These are phyloP conservation scores for Luehdorfia chinensis DNA, from an alignment of 1,140 invertebrate genomes.

Conservation along the genomic window DNA sequence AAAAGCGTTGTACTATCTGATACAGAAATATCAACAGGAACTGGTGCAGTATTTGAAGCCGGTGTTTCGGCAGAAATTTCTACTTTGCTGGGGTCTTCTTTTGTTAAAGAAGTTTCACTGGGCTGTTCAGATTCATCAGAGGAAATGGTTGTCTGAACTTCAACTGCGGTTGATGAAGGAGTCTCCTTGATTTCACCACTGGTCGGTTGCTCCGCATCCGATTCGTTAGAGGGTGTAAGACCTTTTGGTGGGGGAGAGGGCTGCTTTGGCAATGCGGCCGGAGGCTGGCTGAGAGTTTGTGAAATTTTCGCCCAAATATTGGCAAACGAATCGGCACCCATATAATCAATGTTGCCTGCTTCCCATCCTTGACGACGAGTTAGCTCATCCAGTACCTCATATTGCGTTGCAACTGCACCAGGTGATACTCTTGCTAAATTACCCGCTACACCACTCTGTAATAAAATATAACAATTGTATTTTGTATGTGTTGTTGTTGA, in stretches of 20 bases:
- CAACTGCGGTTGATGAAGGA: conserved; percentile 21
- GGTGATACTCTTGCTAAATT: conserved; percentile 85
- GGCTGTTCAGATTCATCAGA: neutral
- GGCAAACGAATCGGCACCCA: conserved; percentile 94
- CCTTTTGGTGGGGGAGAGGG: conserved; percentile 28
- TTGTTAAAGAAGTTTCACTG: neutral
- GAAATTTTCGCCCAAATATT: conserved; percentile 95
- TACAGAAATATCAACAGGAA: neutral
- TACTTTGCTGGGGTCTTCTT: neutral
- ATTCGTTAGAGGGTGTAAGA: neutral
- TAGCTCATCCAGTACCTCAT: conserved; percentile 84
- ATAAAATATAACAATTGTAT: conserved; percentile 31
- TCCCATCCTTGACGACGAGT: conserved; percentile 94
- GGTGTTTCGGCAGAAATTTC: neutral
- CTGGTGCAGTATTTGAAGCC: conserved; percentile 13
- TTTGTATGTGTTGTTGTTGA: neutral
- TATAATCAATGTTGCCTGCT: conserved; percentile 94
- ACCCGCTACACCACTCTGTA: conserved; percentile 89
- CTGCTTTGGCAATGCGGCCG: conserved; percentile 49
- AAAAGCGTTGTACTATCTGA: too few relatives aligned
- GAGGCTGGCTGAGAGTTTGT: conserved; percentile 79
- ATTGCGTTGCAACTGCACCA: conserved; percentile 80
- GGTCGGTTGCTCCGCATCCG: conserved; percentile 16
- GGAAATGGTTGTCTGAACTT: conserved; percentile 3
- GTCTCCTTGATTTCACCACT: conserved; percentile 11